phyloP scores from a whole-genome alignment of 2,888 invertebrate species.

The Perithous albicinctus region DNA sequence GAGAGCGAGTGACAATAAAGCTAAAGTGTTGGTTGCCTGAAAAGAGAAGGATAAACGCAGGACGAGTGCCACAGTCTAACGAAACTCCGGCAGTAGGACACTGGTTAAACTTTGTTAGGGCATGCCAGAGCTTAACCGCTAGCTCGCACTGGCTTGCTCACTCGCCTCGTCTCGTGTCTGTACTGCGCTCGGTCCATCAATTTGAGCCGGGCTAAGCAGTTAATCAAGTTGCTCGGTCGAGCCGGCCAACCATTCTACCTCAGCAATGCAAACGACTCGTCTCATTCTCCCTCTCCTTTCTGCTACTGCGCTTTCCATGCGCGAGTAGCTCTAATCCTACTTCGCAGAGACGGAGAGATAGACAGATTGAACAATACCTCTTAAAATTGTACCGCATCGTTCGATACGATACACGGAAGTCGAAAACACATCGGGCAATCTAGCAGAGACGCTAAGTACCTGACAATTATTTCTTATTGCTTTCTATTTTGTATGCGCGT shows the following conservation, averaged over 20 bases:
- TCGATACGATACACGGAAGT: background rate
- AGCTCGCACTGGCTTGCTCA: conserved; percentile 42
- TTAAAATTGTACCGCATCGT: background rate
- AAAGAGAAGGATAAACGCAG: background rate
- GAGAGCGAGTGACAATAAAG: background rate
- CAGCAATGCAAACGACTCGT: conserved; percentile 5
- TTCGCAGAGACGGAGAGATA: background rate
- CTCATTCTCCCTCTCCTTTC: conserved; percentile 3
- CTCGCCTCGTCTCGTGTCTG: background rate
- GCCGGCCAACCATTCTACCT: conserved; percentile 52
- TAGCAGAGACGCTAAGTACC: background rate
- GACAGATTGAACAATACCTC: background rate
- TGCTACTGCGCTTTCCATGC: background rate
- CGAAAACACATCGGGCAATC: background rate
- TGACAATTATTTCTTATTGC: background rate
- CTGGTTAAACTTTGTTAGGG: conserved; percentile 67
- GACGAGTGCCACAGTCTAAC: conserved; percentile 31
- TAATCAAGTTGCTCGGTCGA: conserved; percentile 67
- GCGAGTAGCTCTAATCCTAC: background rate
- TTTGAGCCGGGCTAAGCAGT: conserved; percentile 69
- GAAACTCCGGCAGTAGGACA: conserved; percentile 63
- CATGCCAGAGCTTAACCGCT: conserved; percentile 64
- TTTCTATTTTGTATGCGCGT: no score
- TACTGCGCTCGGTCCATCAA: conserved; percentile 66
- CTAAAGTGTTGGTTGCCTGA: background rate